A percentile compares a stretch with the other conserved stretches of the same genome.
Evolutionary conservation across 37 sponge, comb jelly and placozoan species (phyloP).

Genomic region (Diacarnus erythraeanus): DNA sequence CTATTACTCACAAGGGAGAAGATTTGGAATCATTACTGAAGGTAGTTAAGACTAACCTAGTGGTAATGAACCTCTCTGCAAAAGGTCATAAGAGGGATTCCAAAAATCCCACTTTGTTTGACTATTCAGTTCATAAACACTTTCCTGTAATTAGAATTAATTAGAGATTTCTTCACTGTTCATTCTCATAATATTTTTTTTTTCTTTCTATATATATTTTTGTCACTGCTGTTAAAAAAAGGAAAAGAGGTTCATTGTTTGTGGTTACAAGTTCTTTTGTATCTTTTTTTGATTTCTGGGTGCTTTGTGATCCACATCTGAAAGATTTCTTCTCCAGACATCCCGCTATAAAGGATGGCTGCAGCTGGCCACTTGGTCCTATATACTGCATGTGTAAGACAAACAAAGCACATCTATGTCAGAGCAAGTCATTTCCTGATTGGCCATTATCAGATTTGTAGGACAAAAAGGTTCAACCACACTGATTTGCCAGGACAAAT

Average conservation of each 20-base stretch:
- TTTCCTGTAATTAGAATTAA: constrained; percentile 84
- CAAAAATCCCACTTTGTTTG: constrained; percentile 55
- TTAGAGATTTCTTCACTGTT: not conserved
- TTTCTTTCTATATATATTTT: not conserved
- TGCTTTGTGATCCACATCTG: constrained; percentile 50
- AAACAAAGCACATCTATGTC: not conserved
- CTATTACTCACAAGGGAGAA: constrained; percentile 21
- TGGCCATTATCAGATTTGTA: too few species aligned
- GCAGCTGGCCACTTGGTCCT: not conserved
- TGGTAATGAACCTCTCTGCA: constrained; percentile 85
- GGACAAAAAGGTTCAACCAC: too few species aligned
- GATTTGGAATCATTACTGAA: constrained; percentile 60
- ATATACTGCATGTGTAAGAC: not conserved
- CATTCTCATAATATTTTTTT: not conserved
- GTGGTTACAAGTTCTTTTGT: constrained; percentile 2
- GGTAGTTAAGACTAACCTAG: constrained; percentile 89
- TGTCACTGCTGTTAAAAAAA: not conserved
- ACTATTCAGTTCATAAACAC: constrained; percentile 81
- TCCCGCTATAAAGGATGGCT: constrained; percentile 16
- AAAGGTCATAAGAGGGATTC: constrained; percentile 87
- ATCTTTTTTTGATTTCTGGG: constrained; percentile 47
- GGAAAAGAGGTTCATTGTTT: not conserved
- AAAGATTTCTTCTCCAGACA: constrained; percentile 66
- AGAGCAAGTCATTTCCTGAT: not conserved
- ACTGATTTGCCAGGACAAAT: too few species aligned